These are phyloP conservation scores for Agrotis exclamationis DNA, from an alignment of 2,888 invertebrate species.

Conservation along the genomic window DNA sequence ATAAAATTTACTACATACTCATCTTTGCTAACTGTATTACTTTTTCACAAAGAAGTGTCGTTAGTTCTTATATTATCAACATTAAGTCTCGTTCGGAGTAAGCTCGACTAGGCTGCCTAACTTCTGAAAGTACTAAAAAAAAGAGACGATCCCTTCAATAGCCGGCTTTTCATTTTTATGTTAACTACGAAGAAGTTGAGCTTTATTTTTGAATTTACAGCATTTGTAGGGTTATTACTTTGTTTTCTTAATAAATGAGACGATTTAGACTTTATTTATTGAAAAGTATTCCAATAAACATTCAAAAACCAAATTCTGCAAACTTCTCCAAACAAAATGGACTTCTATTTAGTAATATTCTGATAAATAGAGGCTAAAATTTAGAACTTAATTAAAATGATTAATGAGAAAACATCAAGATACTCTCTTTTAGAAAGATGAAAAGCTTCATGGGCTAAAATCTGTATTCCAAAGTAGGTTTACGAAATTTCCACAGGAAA, in stretches of 20 bases:
- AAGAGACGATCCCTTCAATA: constrained; percentile 13
- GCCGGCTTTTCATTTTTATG: constrained; percentile 34
- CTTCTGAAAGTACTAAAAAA: constrained; percentile 49
- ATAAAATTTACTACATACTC: constrained; percentile 32
- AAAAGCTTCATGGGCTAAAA: background rate
- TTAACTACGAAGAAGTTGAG: constrained; percentile 12
- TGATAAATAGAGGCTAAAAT: background rate
- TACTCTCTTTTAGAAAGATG: constrained; percentile 1
- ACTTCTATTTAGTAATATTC: background rate
- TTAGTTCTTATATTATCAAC: constrained; percentile 49
- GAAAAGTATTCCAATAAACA: background rate
- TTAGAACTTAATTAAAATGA: constrained; percentile 25
- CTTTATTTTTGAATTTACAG: constrained; percentile 30
- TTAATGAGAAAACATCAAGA: background rate
- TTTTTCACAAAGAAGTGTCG: constrained; percentile 47
- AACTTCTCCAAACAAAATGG: background rate
- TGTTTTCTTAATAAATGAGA: constrained; percentile 6
- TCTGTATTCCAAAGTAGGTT: constrained; percentile 15
- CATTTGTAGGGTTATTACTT: constrained; percentile 10
- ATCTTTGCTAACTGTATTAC: constrained; percentile 40
- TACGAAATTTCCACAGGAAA: constrained; percentile 47
- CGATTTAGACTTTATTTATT: background rate
- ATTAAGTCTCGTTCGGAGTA: constrained; percentile 31
- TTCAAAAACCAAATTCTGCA: background rate
- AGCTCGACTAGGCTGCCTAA: constrained; percentile 31